Percentiles rank a stretch among this genome's conserved stretches.
Evolutionary conservation across 2,888 invertebrate genomes (phyloP).

Genomic region (Bombyx huttoni): DNA sequence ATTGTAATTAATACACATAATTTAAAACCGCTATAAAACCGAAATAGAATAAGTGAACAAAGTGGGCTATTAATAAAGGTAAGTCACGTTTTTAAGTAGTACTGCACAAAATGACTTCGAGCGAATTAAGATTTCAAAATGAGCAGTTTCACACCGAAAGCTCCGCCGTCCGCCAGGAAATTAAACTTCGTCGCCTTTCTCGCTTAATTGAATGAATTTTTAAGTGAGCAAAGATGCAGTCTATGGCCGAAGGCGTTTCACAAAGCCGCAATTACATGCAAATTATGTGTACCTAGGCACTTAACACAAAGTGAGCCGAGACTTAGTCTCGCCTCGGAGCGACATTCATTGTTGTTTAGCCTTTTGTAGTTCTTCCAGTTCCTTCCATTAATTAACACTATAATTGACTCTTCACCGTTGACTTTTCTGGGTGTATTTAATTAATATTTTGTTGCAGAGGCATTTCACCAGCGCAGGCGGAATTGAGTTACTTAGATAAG

Average conservation of each 20-base stretch:
- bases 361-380: constrained; percentile 30
- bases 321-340: constrained; percentile 16
- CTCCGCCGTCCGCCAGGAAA: constrained; percentile 44
- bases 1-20: too few relatives aligned
- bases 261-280: constrained; percentile 66
- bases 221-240: constrained; percentile 62
- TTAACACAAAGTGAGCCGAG: constrained; percentile 39
- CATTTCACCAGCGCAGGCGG: constrained; percentile 91
- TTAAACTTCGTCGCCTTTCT: constrained; percentile 55
- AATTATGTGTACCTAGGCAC: constrained; percentile 59
- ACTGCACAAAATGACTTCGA: constrained; percentile 30
- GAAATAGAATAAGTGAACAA: too few relatives aligned
- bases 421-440: constrained; percentile 10
- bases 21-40: too few relatives aligned
- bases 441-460: constrained; percentile 73
- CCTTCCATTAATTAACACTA: constrained; percentile 38
- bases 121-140: constrained; percentile 47
- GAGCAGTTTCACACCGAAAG: constrained; percentile 42
- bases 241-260: constrained; percentile 38
- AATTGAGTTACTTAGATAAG: constrained; percentile 95
- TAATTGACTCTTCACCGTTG: constrained; percentile 26
- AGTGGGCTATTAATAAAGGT: too few relatives aligned
- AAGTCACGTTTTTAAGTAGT: constrained; percentile 6
- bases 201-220: constrained; percentile 67
- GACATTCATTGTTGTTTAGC: constrained; percentile 35